These are phyloP conservation scores for Chelonoidis abingdonii DNA, from an alignment of 2,113 vertebrate genomes.

Conservation along the genomic window DNA sequence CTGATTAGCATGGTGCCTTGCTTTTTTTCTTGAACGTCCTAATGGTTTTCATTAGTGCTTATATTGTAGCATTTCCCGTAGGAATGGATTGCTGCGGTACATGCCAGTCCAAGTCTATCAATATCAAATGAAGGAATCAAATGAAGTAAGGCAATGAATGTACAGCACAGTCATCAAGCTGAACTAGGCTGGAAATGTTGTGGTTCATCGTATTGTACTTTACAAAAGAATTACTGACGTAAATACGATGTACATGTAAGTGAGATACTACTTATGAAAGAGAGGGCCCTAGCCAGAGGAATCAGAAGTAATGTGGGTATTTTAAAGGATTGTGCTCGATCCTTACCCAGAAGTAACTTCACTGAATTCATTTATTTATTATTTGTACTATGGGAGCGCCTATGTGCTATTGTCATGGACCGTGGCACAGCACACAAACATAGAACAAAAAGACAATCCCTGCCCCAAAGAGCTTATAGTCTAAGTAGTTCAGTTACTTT, in stretches of 20 bases:
- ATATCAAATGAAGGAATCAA: fast-evolving
- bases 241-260: neutral
- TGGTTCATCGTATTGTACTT: neutral
- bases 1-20: neutral
- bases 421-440: too few relatives aligned
- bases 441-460: too few relatives aligned
- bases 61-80: fast-evolving
- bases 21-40: neutral
- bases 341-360: neutral
- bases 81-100: fast-evolving
- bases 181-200: neutral
- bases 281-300: fast-evolving
- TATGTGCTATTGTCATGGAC: too few relatives aligned
- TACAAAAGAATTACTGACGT: neutral
- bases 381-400: too few relatives aligned
- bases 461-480: too few relatives aligned
- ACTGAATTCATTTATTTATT: neutral
- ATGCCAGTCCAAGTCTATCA: neutral
- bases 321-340: neutral
- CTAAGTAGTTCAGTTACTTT: neutral
- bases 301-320: neutral
- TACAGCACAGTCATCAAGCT: fast-evolving
- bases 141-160: neutral
- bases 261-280: neutral
- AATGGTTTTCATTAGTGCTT: fast-evolving